These are phyloP conservation scores for Acrocephalus kingi DNA, from an alignment of 2,113 vertebrate species.

Conservation along the genomic window DNA sequence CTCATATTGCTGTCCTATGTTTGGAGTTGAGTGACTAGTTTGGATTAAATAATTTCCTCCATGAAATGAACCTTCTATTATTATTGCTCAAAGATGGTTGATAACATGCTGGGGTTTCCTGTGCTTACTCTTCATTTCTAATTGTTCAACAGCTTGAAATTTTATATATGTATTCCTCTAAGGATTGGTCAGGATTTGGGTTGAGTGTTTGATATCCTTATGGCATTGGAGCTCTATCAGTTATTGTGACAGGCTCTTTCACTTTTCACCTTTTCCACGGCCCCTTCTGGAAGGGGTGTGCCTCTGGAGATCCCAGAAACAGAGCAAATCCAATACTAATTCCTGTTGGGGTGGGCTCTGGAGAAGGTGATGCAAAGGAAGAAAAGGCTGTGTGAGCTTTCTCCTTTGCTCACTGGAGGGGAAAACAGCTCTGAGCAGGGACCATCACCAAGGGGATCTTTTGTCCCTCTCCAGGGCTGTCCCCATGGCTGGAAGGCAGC, in stretches of 20 bases:
- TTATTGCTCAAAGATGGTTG: slow-evolving; percentile 6
- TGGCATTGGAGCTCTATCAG: neutral
- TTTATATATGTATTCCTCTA: neutral
- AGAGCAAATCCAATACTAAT: neutral
- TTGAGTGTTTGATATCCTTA: neutral
- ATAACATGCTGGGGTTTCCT: slow-evolving; percentile 22
- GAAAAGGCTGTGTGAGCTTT: neutral
- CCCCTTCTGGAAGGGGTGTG: neutral
- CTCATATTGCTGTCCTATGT: neutral
- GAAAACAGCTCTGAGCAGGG: neutral
- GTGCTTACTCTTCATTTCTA: neutral
- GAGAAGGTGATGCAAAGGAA: neutral
- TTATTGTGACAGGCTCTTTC: neutral
- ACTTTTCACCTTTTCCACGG: neutral
- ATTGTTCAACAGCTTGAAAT: slow-evolving; percentile 9
- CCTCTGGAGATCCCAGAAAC: neutral
- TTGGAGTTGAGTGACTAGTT: slow-evolving; percentile 31
- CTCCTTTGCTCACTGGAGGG: rapidly evolving
- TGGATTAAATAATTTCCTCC: slow-evolving; percentile 50
- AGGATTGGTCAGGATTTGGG: neutral
- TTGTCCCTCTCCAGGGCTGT: neutral
- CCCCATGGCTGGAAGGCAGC: neutral
- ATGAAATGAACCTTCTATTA: slow-evolving; percentile 29
- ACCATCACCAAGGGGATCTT: neutral
- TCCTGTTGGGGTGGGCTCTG: neutral